Evolutionary conservation across 2,888 invertebrate species (phyloP), one percentile per base, ranked within the genome.

Genomic region (Lissonota sp.): DNA sequence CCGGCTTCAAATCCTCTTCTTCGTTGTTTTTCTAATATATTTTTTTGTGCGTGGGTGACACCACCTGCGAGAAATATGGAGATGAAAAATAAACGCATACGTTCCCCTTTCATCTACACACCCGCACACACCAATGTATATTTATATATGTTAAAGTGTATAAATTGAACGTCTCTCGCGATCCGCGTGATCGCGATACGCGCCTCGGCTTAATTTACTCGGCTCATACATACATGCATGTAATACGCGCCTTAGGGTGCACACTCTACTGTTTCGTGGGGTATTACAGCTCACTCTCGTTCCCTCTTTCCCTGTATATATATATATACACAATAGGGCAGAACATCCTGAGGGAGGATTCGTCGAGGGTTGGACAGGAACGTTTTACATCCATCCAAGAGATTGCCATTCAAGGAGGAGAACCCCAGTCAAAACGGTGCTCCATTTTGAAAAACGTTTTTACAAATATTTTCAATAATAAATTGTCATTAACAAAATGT

Each of bases 151-250:
- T 26, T 26, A 26, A 3, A 3, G 3, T 26, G 26, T 26, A 26
- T 12, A 49, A 57, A 40, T 44, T 39, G 71, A 71, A 53, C 49
- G 64, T 71, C 58, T 6, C 62, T 26, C 53, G 51, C 57, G 72
- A 63, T 64, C 26, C 46, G 64, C 63, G 67, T 51, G 71, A 62
- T 67, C 67, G 63, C 83, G 77, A 76, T 77, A 74, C 67, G 53
- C 64, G 55, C 42, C 58, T 80, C 79, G 84, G 85, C 84, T 87
- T 87, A 85, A 87, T 87, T 87, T 84, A 83, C 83, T 82, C 51
- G 80, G 83, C 80, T 86, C 86, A 86, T 86, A 83, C 85, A 87
- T 87, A 84, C 82, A 87, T 87, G 85, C 84, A 87, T 85, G 86
- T 74, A 86, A 87, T 85, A 87, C 84, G 71, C 62, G 80, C 77